Percentiles rank a stretch among this genome's conserved stretches.
Conservation (phyloP, 2,797 vertebrate species). For the Aeoliscus strigatus region DNA sequence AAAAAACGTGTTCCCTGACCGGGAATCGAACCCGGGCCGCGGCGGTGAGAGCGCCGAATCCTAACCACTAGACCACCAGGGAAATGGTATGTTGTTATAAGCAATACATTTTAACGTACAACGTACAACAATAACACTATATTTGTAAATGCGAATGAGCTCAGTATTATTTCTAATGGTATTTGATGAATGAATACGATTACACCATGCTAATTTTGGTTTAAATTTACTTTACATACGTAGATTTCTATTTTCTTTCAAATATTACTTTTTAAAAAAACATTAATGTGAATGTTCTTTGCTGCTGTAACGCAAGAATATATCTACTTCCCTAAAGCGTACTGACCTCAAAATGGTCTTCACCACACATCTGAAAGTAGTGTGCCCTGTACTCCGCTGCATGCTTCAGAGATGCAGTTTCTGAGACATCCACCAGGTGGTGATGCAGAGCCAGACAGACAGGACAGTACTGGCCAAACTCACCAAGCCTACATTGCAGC, state of each 20-base stretch:
- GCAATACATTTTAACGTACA: no score
- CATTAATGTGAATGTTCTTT: no score
- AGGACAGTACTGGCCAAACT: constrained; percentile 87
- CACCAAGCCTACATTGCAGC: constrained; percentile 78
- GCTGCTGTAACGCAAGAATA: background rate
- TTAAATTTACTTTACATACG: no score
- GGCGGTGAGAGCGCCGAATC: constrained; percentile 71
- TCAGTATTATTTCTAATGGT: no score
- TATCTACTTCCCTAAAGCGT: background rate
- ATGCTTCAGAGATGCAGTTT: constrained; percentile 69
- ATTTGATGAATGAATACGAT: no score
- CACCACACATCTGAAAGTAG: constrained; percentile 88
- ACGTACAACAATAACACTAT: no score
- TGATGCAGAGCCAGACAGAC: constrained; percentile 83
- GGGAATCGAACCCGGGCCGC: constrained; percentile 68
- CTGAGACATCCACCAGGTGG: constrained; percentile 84
- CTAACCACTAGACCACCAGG: constrained; percentile 52
- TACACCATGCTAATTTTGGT: no score
- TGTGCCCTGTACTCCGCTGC: constrained; percentile 80
- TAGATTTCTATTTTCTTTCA: no score
- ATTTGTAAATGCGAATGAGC: no score
- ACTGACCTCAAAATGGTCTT: constrained; percentile 80
- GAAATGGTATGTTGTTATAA: no score
- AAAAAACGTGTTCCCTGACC: constrained; percentile 69
- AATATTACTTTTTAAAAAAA: no score